Evolutionary conservation across 2,113 vertebrate species (phyloP).

Genomic region (Willisornis vidua): DNA sequence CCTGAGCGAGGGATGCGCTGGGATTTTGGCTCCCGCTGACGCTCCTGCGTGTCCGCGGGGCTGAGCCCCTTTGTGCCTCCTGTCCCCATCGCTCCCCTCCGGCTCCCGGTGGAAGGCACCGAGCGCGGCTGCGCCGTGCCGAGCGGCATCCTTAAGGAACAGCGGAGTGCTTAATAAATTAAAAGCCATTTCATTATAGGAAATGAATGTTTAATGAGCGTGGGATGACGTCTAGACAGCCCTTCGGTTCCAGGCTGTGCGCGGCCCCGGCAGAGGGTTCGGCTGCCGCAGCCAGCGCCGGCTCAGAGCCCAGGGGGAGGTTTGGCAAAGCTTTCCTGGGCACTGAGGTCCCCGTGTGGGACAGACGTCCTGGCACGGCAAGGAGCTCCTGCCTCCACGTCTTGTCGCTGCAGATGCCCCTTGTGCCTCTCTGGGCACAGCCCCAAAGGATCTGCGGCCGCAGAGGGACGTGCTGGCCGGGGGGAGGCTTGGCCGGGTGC

Average conservation of each 20-base stretch:
- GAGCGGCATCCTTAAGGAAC: background rate
- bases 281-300: rapidly evolving
- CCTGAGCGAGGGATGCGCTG: background rate
- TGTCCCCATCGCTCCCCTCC: background rate
- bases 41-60: background rate
- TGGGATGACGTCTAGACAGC: conserved; percentile 55
- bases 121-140: background rate
- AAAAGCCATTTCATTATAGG: conserved; percentile 65
- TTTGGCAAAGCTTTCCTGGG: background rate
- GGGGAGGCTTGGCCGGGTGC: background rate
- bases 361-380: background rate
- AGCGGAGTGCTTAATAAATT: background rate
- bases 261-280: background rate
- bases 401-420: background rate
- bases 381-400: background rate
- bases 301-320: background rate
- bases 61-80: background rate
- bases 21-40: background rate
- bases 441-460: background rate
- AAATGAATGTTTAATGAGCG: conserved; percentile 64
- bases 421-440: conserved; percentile 11
- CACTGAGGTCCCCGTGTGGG: rapidly evolving
- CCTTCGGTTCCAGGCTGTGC: background rate
- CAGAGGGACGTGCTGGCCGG: background rate
- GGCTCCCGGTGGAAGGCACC: background rate